Percentiles rank a stretch among this genome's conserved stretches.
phyloP scores from a whole-genome alignment of 2,888 invertebrate genomes.

The Oasisia sp. region DNA sequence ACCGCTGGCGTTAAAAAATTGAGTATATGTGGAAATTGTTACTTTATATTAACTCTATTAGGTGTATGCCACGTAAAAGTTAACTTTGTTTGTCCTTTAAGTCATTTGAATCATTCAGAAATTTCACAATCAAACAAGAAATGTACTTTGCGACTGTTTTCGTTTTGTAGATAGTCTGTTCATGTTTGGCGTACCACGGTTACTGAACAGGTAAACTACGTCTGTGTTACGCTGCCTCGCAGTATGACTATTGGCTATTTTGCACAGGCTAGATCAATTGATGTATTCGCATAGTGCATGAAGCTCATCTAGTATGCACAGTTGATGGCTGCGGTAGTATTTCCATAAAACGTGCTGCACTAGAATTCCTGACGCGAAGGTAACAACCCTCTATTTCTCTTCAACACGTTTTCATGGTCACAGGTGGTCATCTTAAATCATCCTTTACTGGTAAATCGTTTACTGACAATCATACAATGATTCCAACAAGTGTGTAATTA shows the following conservation, averaged over 20 bases:
- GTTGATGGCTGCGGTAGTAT: neutral
- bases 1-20: too few species aligned
- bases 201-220: slow-evolving; percentile 12
- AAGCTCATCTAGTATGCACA: neutral
- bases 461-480: neutral
- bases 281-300: neutral
- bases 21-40: too few species aligned
- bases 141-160: slow-evolving; percentile 9
- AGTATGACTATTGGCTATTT: neutral
- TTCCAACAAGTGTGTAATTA: neutral
- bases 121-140: neutral
- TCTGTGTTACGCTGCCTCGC: neutral
- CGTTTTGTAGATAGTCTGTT: slow-evolving; percentile 6
- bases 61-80: too few species aligned
- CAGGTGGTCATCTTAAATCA: neutral
- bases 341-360: neutral
- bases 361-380: neutral
- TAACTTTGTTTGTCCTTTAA: too few species aligned
- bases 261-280: neutral
- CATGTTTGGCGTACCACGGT: neutral
- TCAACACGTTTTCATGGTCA: neutral
- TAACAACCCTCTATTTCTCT: neutral
- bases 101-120: neutral
- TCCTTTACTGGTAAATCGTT: neutral
- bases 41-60: too few species aligned